Percentiles rank a stretch among this genome's conserved stretches.
These are phyloP conservation scores for Cepaea nemoralis DNA, from an alignment of 1,140 invertebrate species.

Conservation along the genomic window DNA sequence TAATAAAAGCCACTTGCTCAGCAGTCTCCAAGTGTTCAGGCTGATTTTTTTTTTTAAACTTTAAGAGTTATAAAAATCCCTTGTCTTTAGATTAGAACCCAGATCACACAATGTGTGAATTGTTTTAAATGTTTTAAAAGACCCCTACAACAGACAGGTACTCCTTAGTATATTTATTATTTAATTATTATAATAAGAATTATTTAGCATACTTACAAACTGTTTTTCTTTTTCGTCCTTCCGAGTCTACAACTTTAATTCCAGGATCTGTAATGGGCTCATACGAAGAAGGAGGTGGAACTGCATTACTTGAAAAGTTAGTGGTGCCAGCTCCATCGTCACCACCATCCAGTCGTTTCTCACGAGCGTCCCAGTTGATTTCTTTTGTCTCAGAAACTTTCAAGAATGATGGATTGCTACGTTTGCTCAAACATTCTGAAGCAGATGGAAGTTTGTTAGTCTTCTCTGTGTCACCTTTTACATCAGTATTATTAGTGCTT, in stretches of 20 bases:
- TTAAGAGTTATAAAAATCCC: no score
- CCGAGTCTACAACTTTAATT: slow-evolving; percentile 30
- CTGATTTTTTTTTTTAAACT: no score
- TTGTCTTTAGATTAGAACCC: no score
- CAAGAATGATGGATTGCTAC: slow-evolving; percentile 16
- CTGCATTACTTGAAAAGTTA: slow-evolving; percentile 11
- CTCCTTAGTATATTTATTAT: no score
- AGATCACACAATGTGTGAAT: no score
- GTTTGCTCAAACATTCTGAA: neutral
- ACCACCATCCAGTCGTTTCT: neutral
- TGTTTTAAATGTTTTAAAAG: no score
- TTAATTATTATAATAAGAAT: no score
- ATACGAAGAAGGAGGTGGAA: slow-evolving; percentile 21
- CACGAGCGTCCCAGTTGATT: slow-evolving; percentile 10
- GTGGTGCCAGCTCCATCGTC: neutral
- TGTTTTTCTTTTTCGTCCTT: slow-evolving; percentile 33
- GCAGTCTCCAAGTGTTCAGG: no score
- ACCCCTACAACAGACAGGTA: no score
- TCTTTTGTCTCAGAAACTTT: neutral
- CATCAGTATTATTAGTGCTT: neutral
- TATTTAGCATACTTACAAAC: slow-evolving; percentile 4
- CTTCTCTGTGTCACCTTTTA: neutral
- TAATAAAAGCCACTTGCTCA: no score
- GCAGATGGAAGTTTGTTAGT: slow-evolving; percentile 15
- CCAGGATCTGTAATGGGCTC: slow-evolving; percentile 25